Base-by-base conservation (phyloP, 2,797 vertebrate species). In the Falco columbarius region DNA sequence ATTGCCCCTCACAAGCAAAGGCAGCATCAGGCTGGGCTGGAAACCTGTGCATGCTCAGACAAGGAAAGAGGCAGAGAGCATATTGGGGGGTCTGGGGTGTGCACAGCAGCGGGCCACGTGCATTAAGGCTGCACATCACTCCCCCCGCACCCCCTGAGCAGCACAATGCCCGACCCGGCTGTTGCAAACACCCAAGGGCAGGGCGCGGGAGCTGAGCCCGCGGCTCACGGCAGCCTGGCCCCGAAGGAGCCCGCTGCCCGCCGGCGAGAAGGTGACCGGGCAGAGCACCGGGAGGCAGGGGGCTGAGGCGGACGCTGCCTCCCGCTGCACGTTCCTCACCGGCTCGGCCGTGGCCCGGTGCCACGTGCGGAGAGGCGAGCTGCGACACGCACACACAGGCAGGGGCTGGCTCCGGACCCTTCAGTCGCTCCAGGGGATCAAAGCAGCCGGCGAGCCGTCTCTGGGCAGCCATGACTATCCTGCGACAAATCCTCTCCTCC, bases 381-480 rank as follows among this genome's bases (percentile, higher is more conserved):
- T 8, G 81, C 20, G 79, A 79, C 93, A 86, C 1, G 47, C 79
- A 87, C 56, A 24, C 9, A 4, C 63, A 24, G 89, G 83, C 86
- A 92, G 73, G 5, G 89, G 81, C 90, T 47, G 90, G 74, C 84
- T 89, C 74, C 27, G 77, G 93, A 94, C 79, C 81, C 74, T 75
- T 24, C 34, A 79, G 59, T 66, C 38, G 34, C 73, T 89, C 83
- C 62, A 4, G 86, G 74, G 81, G 89, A 89, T 89, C 81, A 79
- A 79, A 80, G 80, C 84, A 36, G 81, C 46, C 2, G 11, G 80
- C 46, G n/a, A 92, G 92, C 81, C 47, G 77, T 80, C 51, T 66
- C 77, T 54, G 95, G 86, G 96, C 86, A 95, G 95, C 96, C 96
- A 94, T 96, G 83, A 95, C 90, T 70, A 79, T 49, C 83, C 73